Percentiles rank a stretch among this genome's conserved stretches.
Evolutionary conservation across 2,113 vertebrate genomes (phyloP).

Genomic region (Onychostruthus taczanowskii): DNA sequence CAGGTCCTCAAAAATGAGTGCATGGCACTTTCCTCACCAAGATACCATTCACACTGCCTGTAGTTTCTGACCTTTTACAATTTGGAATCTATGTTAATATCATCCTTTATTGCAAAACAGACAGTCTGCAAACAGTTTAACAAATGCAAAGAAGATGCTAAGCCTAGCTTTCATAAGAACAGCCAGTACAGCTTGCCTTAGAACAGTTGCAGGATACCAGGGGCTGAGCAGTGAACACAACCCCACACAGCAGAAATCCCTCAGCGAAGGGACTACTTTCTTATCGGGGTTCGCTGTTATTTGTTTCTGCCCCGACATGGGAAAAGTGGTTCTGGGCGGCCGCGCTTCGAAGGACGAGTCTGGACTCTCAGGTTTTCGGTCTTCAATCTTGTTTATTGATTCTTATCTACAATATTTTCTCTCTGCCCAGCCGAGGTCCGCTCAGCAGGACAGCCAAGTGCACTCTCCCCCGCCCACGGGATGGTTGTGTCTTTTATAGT

Average conservation of each 20-base stretch:
- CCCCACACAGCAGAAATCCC: background rate
- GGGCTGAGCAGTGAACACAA: background rate
- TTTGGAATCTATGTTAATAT: background rate
- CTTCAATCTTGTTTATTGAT: no score
- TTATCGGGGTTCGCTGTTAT: background rate
- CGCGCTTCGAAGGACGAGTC: no score
- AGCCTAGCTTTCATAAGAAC: background rate
- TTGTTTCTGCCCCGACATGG: no score
- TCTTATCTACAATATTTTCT: no score
- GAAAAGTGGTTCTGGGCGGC: no score
- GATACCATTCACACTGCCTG: background rate
- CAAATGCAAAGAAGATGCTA: background rate
- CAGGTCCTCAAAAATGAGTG: background rate
- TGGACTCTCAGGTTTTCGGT: no score
- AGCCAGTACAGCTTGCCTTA: background rate
- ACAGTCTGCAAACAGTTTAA: background rate
- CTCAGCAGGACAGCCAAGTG: no score
- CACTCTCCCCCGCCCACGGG: no score
- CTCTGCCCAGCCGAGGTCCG: no score
- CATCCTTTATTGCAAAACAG: background rate
- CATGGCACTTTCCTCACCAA: background rate
- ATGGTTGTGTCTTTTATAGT: no score
- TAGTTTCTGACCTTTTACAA: background rate
- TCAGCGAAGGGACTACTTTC: background rate
- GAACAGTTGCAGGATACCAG: background rate